These are phyloP conservation scores for Macrocentrus cingulum DNA, from an alignment of 1,140 invertebrate species.

Conservation along the genomic window DNA sequence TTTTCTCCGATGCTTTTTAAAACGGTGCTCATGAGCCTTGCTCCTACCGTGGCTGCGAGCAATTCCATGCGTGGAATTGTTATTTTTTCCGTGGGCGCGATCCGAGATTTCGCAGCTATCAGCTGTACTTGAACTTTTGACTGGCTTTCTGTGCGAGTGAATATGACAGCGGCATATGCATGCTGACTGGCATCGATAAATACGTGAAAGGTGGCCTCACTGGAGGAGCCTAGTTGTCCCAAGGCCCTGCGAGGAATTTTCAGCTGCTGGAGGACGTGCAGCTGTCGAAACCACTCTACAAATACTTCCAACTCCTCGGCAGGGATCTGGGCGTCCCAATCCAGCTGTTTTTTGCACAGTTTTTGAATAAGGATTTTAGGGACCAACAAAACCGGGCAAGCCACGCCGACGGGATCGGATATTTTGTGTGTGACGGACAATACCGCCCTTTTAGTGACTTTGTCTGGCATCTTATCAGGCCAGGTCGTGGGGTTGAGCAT, in stretches of 20 bases:
- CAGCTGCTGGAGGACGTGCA: slow-evolving; percentile 1
- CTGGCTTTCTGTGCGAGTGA: slow-evolving; percentile 21
- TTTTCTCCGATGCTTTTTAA: slow-evolving; percentile 28
- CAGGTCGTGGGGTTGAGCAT: slow-evolving; percentile 3
- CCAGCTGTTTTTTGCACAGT: slow-evolving; percentile 30
- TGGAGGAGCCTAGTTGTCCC: no score
- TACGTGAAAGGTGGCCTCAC: slow-evolving; percentile 35
- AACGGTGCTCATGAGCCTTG: slow-evolving; percentile 40
- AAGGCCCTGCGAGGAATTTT: slow-evolving; percentile 18
- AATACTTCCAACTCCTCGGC: not conserved
- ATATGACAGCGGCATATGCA: slow-evolving; percentile 39
- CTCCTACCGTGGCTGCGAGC: slow-evolving; percentile 48
- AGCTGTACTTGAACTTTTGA: slow-evolving; percentile 21
- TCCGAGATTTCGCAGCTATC: slow-evolving; percentile 45
- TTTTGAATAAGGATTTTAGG: slow-evolving; percentile 40
- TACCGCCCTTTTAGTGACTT: slow-evolving; percentile 31
- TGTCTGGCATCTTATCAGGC: slow-evolving; percentile 2
- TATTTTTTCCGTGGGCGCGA: slow-evolving; percentile 46
- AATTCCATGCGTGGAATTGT: slow-evolving; percentile 59
- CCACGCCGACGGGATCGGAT: slow-evolving; percentile 44
- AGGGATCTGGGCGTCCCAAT: slow-evolving; percentile 35
- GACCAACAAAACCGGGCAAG: slow-evolving; percentile 32
- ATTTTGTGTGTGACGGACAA: slow-evolving; percentile 34
- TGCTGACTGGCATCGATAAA: slow-evolving; percentile 38
- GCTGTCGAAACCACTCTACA: slow-evolving; percentile 15